Evolutionary conservation across 2,113 vertebrate genomes (phyloP).

Genomic region (Oryctolagus cuniculus): mOryCun1.1 NC_091445.1:47370501-47371000

Average conservation of each 20-base stretch:
- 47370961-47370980: background rate
- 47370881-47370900: background rate
- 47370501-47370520: background rate
- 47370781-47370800: background rate
- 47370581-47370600: background rate
- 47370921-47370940: background rate
- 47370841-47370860: background rate
- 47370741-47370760: background rate
- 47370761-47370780: background rate
- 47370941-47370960: background rate
- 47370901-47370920: background rate
- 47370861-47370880: background rate
- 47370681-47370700: background rate
- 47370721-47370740: background rate
- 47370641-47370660: background rate
- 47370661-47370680: background rate
- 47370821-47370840: background rate
- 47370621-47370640: background rate
- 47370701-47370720: background rate
- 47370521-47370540: accelerated
- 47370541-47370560: background rate
- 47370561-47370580: background rate
- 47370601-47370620: background rate
- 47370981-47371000: background rate
- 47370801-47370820: background rate